Base-by-base conservation (phyloP, 2,113 vertebrate species). In the Amblyornis subalaris region DNA sequence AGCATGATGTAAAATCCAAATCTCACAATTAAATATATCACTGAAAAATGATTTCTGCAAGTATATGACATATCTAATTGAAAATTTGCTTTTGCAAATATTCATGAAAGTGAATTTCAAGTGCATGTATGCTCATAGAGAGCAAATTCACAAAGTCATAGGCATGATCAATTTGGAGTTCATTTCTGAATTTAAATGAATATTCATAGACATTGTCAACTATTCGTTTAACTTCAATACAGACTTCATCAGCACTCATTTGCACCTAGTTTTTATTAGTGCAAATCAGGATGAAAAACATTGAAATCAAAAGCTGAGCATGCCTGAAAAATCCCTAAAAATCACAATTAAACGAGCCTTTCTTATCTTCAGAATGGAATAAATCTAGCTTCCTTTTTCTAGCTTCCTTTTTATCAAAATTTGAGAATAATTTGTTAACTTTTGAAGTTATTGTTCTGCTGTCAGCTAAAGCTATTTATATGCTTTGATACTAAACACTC, bases 201-300 rank as follows among this genome's bases (percentile, higher is more conserved):
- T 94, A 95, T 94, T 94, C 82, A 94, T 86, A 83, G 72, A 31
- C 29, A 65, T 74, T 95, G 93, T 86, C n/a, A 88, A 95, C 90
- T 86, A 88, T 89, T 93, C 54, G 31, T 89, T 93, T 89, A 93
- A 88, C 64, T 91, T 85, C 91, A 74, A 24, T 71, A 60, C 44
- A 88, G 89, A 88, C 47, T 38, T 93, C 64, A 93, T 77, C 94
- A 96, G 65, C 23, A 48, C 73, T 85, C 69, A 64, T 89, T 89
- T 89, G 73, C 91, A 96, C 91, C 85, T 93, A 93, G 74, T 91
- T 96, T 96, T 94, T 95, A 92, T 94, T 91, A 94, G 83, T 60
- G 78, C 54, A 93, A 91, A 95, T 83, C 51, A 76, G 31, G 33
- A 95, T 29, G 72, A 88, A 74, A 88, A 92, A 7, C 47, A 88